Evolutionary conservation across 2,113 vertebrate species (phyloP).

Genomic region (Nanorana parkeri): DNA sequence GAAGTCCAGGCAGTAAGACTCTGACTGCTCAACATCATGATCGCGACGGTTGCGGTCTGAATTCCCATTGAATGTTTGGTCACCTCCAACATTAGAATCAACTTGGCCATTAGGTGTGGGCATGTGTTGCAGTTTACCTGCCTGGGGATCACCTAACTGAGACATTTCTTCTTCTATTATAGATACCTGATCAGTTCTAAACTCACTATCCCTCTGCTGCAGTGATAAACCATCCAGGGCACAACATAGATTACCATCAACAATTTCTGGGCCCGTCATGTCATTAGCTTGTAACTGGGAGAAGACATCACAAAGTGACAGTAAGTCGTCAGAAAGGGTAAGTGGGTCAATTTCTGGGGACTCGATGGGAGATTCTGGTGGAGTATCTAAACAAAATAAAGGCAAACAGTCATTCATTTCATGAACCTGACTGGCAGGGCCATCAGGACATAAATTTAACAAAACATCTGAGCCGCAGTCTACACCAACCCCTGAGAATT

Average conservation of each 20-base stretch:
- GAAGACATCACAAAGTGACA: slow-evolving; percentile 40
- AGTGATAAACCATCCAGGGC: background rate
- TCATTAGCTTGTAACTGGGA: slow-evolving; percentile 6
- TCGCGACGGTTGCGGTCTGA: background rate
- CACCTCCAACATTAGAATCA: background rate
- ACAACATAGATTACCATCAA: background rate
- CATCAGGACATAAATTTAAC: background rate
- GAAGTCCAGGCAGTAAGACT: slow-evolving; percentile 26
- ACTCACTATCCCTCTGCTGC: background rate
- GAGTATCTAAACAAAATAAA: slow-evolving; percentile 34
- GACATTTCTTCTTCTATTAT: background rate
- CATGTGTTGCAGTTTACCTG: background rate
- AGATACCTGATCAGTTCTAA: background rate
- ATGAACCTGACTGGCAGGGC: background rate
- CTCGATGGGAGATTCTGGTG: background rate
- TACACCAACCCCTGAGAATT: background rate
- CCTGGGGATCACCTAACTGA: background rate
- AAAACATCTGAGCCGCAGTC: background rate
- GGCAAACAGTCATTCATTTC: slow-evolving; percentile 28
- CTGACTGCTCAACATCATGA: background rate
- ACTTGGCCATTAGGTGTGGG: background rate
- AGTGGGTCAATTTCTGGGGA: background rate
- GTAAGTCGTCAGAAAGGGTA: slow-evolving; percentile 37
- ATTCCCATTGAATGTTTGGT: background rate
- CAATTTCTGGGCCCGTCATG: background rate